Percentiles rank a stretch among this genome's conserved stretches.
These are phyloP conservation scores for Balaeniceps rex DNA, from an alignment of 2,113 vertebrate species.

Conservation along the genomic window DNA sequence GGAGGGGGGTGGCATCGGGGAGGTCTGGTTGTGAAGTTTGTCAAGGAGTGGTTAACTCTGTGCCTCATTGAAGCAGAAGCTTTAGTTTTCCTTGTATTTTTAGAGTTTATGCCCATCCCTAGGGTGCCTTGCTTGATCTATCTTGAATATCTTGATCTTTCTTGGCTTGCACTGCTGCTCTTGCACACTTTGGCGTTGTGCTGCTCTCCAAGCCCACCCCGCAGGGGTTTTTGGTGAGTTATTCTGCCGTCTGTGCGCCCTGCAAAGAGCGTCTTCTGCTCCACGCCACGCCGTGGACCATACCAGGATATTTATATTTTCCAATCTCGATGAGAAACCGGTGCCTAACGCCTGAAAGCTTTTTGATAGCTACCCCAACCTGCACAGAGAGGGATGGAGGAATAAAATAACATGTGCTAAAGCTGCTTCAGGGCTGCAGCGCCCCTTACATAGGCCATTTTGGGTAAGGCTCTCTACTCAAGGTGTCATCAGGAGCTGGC, in stretches of 20 bases:
- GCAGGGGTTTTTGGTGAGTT: neutral
- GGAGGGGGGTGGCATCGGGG: fast-evolving
- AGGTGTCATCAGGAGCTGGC: neutral
- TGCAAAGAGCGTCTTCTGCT: neutral
- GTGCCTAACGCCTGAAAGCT: neutral
- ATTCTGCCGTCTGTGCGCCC: too few relatives aligned
- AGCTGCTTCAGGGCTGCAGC: neutral
- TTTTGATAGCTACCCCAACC: neutral
- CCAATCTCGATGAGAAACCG: neutral
- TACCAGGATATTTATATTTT: neutral
- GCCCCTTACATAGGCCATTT: neutral
- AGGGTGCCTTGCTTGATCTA: neutral
- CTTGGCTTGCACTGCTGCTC: neutral
- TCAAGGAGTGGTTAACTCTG: too few relatives aligned
- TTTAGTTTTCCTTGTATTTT: neutral
- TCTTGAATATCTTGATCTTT: neutral
- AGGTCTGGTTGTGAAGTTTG: neutral
- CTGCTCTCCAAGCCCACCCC: neutral
- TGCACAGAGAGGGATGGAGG: neutral
- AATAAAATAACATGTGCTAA: neutral
- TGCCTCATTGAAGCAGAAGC: neutral
- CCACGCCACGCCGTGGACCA: fast-evolving
- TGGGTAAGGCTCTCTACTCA: too few relatives aligned
- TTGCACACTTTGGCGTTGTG: neutral
- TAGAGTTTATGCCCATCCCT: neutral